phyloP scores from a whole-genome alignment of 2,888 invertebrate species.

The Eupelmus urozonus region DNA sequence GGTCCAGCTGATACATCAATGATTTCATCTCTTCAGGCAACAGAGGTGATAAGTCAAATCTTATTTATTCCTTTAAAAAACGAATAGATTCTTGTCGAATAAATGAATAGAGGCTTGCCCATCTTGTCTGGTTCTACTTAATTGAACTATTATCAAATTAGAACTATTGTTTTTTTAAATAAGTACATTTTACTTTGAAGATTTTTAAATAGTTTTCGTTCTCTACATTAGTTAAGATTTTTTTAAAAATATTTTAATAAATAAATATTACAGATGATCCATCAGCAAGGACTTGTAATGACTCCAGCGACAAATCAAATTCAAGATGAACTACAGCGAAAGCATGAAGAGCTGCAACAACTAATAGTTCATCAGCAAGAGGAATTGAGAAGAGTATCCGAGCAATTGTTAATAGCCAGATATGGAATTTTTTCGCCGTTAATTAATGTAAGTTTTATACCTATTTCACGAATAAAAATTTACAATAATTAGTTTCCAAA shows the following conservation, averaged over 20 bases:
- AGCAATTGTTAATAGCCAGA: conserved; percentile 89
- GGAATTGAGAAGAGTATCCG: conserved; percentile 90
- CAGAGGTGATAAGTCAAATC: conserved; percentile 67
- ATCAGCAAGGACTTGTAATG: conserved; percentile 78
- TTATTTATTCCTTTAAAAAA: background rate
- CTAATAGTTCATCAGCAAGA: conserved; percentile 92
- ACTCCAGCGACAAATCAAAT: conserved; percentile 80
- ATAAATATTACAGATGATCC: too few relatives aligned
- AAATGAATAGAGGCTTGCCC: too few relatives aligned
- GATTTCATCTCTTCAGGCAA: conserved; percentile 68
- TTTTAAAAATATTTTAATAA: too few relatives aligned
- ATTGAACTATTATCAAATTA: too few relatives aligned
- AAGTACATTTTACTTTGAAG: too few relatives aligned
- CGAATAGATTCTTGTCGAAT: too few relatives aligned
- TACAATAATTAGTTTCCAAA: background rate
- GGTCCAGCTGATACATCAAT: conserved; percentile 73
- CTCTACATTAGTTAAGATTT: too few relatives aligned
- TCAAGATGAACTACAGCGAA: conserved; percentile 81
- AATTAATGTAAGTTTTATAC: conserved; percentile 71
- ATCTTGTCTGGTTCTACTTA: too few relatives aligned
- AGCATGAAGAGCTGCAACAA: conserved; percentile 91
- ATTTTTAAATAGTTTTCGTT: too few relatives aligned
- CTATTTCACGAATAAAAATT: conserved; percentile 6
- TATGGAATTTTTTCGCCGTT: conserved; percentile 82
- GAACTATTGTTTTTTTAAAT: too few relatives aligned